These are phyloP conservation scores for Eutolmus rufibarbis DNA, from an alignment of 2,888 invertebrate genomes.

Conservation along the genomic window DNA sequence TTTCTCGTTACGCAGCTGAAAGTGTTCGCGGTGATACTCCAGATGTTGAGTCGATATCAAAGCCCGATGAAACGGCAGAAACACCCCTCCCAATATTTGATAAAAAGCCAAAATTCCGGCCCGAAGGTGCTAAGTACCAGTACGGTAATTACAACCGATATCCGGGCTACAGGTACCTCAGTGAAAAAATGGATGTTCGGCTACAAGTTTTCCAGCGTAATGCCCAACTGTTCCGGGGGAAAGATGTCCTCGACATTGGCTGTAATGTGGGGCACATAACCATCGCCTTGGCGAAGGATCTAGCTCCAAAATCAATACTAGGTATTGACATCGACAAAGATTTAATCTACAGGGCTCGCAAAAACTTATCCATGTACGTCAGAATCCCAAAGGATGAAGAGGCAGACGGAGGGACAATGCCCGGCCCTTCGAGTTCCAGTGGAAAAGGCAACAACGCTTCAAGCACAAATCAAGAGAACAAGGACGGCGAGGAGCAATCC, in stretches of 20 bases:
- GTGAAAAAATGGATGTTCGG: conserved; percentile 82
- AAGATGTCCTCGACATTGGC: conserved; percentile 94
- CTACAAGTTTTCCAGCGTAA: conserved; percentile 81
- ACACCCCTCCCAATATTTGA: not conserved
- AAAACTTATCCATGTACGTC: conserved; percentile 60
- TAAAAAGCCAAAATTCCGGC: conserved; percentile 66
- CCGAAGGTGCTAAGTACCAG: conserved; percentile 82
- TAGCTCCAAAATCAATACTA: conserved; percentile 82
- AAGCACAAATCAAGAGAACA: conserved; percentile 21
- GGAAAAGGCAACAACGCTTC: conserved; percentile 23
- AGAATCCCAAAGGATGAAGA: conserved; percentile 54
- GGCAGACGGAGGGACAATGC: conserved; percentile 48
- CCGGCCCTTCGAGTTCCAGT: conserved; percentile 31
- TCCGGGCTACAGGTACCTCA: conserved; percentile 91
- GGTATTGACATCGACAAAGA: conserved; percentile 95
- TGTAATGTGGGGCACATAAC: conserved; percentile 98
- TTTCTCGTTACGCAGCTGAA: conserved; percentile 51
- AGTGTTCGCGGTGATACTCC: conserved; percentile 57
- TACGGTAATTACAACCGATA: conserved; percentile 98
- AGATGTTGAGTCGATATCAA: conserved; percentile 51
- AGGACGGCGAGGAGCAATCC: conserved; percentile 32
- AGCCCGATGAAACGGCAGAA: conserved; percentile 52
- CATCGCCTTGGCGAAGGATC: conserved; percentile 85
- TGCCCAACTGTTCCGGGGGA: conserved; percentile 83
- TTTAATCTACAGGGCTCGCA: conserved; percentile 71